phyloP scores from a whole-genome alignment of 2,113 vertebrate species.

The Ptyas mucosa region DNA sequence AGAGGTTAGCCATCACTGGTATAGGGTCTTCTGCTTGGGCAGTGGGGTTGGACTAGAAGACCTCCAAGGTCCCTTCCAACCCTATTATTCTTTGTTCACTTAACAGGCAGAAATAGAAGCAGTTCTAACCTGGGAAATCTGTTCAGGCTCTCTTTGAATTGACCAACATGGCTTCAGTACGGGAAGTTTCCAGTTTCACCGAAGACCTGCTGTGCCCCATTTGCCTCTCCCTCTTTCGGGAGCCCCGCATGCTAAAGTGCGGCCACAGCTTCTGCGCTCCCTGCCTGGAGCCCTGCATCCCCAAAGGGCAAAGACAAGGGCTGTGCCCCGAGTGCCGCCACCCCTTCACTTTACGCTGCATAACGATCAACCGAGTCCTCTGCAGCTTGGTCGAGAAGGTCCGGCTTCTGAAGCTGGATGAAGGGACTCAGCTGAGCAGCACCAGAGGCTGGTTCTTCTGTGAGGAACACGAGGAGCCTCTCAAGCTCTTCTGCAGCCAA shows the following conservation, averaged over 20 bases:
- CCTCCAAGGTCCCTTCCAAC: neutral
- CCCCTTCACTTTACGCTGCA: neutral
- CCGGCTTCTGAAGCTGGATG: slow-evolving; percentile 16
- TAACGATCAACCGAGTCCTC: neutral
- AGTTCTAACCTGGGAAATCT: neutral
- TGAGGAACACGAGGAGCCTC: slow-evolving; percentile 7
- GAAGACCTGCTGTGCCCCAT: slow-evolving; percentile 34
- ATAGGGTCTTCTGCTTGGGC: too few species aligned
- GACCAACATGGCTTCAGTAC: neutral
- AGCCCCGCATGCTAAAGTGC: slow-evolving; percentile 20
- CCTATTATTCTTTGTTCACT: neutral
- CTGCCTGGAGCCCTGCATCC: slow-evolving; percentile 30
- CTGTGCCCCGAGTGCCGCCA: slow-evolving; percentile 16
- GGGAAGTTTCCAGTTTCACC: neutral
- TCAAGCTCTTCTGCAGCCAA: slow-evolving; percentile 31
- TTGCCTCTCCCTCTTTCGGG: slow-evolving; percentile 31
- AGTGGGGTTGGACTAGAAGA: neutral
- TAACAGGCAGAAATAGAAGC: too few species aligned
- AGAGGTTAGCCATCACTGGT: too few species aligned
- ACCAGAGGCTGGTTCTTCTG: slow-evolving; percentile 2
- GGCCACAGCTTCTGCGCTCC: slow-evolving; percentile 31
- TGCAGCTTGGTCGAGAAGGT: slow-evolving; percentile 13
- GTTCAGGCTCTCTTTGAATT: neutral
- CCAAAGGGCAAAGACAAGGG: neutral
- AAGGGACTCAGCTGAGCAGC: neutral